These are phyloP conservation scores for Eupelmus urozonus DNA, from an alignment of 2,888 invertebrate genomes.

Conservation along the genomic window DNA sequence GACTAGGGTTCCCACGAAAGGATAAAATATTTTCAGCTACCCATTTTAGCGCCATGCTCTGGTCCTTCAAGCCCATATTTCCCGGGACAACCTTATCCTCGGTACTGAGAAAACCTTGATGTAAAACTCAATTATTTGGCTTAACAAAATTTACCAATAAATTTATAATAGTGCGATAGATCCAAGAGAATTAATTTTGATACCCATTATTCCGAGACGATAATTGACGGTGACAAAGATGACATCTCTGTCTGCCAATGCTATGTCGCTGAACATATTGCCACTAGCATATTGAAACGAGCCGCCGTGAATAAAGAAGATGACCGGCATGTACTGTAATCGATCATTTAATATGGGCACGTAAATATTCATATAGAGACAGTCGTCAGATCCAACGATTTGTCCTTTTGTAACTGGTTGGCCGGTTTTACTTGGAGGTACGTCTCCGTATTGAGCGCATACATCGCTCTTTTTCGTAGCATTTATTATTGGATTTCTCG, in stretches of 20 bases:
- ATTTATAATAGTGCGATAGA: too few relatives aligned
- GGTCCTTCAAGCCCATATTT: conserved; percentile 87
- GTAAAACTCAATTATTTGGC: conserved; percentile 64
- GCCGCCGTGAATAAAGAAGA: conserved; percentile 56
- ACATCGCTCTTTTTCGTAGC: not conserved
- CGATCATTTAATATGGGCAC: conserved; percentile 60
- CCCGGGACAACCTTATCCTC: conserved; percentile 84
- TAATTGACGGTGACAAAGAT: conserved; percentile 45
- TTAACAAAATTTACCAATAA: too few relatives aligned
- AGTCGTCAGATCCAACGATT: conserved; percentile 68
- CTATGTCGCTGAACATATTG: not conserved
- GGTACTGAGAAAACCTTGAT: conserved; percentile 87
- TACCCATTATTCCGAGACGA: conserved; percentile 41
- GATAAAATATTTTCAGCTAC: conserved; percentile 82
- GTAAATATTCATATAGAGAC: conserved; percentile 68
- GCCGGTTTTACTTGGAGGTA: conserved; percentile 42
- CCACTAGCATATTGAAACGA: conserved; percentile 75
- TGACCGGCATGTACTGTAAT: conserved; percentile 34
- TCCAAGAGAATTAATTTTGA: not conserved
- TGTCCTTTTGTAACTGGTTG: conserved; percentile 51
- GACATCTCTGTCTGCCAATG: conserved; percentile 36
- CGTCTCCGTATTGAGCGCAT: conserved; percentile 67
- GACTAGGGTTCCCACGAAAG: conserved; percentile 85
- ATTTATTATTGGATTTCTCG: not conserved
- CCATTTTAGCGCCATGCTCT: conserved; percentile 85